These are phyloP conservation scores for Himalopsyche japonica DNA, from an alignment of 2,888 invertebrate genomes.

Conservation along the genomic window DNA sequence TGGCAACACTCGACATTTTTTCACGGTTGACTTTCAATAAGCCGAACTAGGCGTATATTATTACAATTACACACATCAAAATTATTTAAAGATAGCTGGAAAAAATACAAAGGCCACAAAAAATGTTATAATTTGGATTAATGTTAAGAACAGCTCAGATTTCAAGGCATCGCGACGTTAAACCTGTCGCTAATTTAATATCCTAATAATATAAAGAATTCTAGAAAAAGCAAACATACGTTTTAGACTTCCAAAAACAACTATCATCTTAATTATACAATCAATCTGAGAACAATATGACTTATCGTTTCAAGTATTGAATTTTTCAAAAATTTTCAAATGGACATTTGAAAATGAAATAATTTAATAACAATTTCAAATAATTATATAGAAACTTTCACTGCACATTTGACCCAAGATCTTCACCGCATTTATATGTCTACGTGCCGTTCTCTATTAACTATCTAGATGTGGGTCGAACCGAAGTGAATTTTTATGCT, in stretches of 20 bases:
- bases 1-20: not conserved
- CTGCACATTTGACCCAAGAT: no score
- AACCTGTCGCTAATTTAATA: constrained; percentile 20
- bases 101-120: constrained; percentile 30
- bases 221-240: constrained; percentile 3
- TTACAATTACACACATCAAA: not conserved
- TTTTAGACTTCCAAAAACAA: not conserved
- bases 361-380: no score
- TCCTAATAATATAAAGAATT: constrained; percentile 10
- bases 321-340: no score
- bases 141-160: constrained; percentile 29
- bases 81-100: constrained; percentile 2
- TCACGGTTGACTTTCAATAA: not conserved
- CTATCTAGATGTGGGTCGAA: no score
- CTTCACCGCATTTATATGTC: no score
- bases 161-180: constrained; percentile 30
- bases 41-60: not conserved
- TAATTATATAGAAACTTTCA: no score
- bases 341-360: no score
- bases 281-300: not conserved
- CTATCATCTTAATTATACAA: not conserved
- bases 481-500: no score
- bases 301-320: not conserved
- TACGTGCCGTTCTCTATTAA: no score
- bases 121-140: constrained; percentile 19